Base-by-base conservation (phyloP, 2,888 invertebrate species). In the Cephalotes varians region DNA sequence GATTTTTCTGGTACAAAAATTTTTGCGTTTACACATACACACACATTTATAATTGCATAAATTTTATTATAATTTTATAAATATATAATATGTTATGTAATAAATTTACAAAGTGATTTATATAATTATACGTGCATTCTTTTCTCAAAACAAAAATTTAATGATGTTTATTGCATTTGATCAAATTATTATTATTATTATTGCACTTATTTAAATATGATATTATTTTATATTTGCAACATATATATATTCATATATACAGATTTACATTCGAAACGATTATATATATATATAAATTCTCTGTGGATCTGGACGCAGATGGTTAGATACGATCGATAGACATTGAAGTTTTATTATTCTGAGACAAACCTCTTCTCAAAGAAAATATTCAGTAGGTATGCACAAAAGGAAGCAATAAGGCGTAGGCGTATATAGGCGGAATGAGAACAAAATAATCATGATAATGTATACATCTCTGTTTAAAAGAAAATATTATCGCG, bases 321-420 rank as follows among this genome's bases (percentile, higher is more conserved):
- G 64, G 18, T 25, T 40, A 47, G 6, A 10, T 12, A 47, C 21
- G 18, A 65, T 76, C 51, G 37, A 65, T 76, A 65, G 40, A 28
- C 25, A n/a, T 37, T 76, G 54, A 40, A 54, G 40, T 76, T 65
- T 76, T 40, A 76, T 76, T 65, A 65, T 76, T 51, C 37, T 25
- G 37, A n/a, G 25, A 64, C 60, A 49, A 65, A 37, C n/a, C 18
- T 9, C 15, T 65, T 5, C 34, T 54, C 21, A 31, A 60, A n/a
- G n/a, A 31, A 58, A 15, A 15, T 72, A 72, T 72, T 72, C 58
- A 51, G 51, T 65, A 65, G n/a, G n/a, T 65, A 62, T 62, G 51
- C 49, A 54, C n/a, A 64, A 76, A 65, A 40, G 51, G n/a, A n/a
- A 40, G 37, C 21, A 64, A 37, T 40, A 76, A 51, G 49, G 21